Percentiles rank a stretch among this genome's conserved stretches.
Conservation (phyloP, 2,113 vertebrate genomes). For the Chaetorhynchus papuensis region DNA sequence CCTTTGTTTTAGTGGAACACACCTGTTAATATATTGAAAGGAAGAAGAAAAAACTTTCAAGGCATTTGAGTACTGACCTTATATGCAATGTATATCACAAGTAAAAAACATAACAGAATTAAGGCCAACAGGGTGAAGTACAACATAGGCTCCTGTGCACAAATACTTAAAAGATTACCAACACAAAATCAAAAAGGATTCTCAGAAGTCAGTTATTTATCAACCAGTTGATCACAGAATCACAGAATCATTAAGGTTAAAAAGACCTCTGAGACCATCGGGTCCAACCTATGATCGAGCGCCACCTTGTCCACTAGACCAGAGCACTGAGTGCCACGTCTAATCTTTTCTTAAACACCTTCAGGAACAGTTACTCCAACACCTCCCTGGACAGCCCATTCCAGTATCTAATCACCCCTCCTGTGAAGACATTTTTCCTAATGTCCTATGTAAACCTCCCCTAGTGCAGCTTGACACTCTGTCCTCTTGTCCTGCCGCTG, state of each 20-base stretch:
- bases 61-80: background rate
- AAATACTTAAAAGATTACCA: background rate
- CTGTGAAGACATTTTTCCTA: background rate
- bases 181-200: background rate
- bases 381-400: background rate
- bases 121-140: background rate
- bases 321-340: background rate
- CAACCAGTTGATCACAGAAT: background rate
- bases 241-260: background rate
- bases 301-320: background rate
- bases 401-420: background rate
- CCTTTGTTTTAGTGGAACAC: background rate
- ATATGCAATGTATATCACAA: background rate
- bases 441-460: background rate
- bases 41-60: background rate
- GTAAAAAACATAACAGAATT: background rate
- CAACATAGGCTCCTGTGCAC: background rate
- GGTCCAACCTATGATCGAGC: fast-evolving
- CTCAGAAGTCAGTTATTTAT: background rate
- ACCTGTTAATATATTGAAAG: background rate
- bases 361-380: background rate
- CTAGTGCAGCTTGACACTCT: too few relatives aligned
- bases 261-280: background rate
- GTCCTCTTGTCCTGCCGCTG: background rate
- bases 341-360: background rate